Evolutionary conservation across 2,888 invertebrate genomes (phyloP), one percentile per base, ranked within the genome.

Genomic region (Caenorhabditis angaria): DNA sequence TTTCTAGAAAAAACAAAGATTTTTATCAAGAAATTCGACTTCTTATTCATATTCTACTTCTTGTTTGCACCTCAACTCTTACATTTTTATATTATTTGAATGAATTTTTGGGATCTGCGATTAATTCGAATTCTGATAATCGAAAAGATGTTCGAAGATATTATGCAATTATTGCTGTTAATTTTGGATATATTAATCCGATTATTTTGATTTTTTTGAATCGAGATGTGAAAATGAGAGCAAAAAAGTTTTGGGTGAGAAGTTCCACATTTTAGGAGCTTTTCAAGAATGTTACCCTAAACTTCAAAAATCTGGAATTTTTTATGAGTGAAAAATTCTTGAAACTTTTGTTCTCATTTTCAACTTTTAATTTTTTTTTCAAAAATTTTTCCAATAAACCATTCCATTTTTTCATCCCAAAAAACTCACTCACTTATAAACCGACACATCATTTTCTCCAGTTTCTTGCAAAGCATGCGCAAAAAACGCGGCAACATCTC

Each of bases 401-500:
- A n/a, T n/a, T n/a, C n/a, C n/a, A n/a, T n/a, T n/a, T n/a, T n/a
- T n/a, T n/a, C n/a, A n/a, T n/a, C n/a, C n/a, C n/a, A n/a, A n/a
- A n/a, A n/a, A 55, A 20, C 29, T 58, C 6, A 60, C 75, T 60
- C 28, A 80, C 78, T 82, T 75, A 57, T 82, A 86, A 14, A 86
- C 65, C 14, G 72, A 71, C 47, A 84, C 69, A 70, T 86, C 81
- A 35, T 83, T 86, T 54, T 87, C 84, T 3, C 87, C 87, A 35
- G 87, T 87, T 67, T 87, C 87, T 59, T 87, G 87, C 0, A 87
- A 65, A 22, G 82, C 84, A 56, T 87, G 87, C 0, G 87, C 85
- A 48, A 87, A 86, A 61, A 87, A 87, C 8, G 85, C 83, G 6
- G 87, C 83, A 10, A 87, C 76, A 61, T 87, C 87, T 10, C 86